Evolutionary conservation across 2,888 invertebrate species (phyloP).

Genomic region (Cheilosia soror): DNA sequence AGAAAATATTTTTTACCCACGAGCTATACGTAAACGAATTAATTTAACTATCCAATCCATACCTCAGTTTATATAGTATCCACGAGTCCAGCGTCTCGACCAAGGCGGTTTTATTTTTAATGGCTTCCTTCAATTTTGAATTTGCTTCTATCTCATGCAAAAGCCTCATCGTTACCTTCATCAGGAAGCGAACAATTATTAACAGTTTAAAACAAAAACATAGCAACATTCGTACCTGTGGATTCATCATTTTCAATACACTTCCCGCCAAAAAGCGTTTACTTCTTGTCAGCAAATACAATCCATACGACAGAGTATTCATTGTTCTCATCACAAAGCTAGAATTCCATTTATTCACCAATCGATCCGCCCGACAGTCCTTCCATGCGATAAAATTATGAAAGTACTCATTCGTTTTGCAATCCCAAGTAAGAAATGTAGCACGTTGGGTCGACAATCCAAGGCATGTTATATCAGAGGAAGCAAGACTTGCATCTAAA

Average conservation of each 20-base stretch:
- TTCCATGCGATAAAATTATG: conserved; percentile 97
- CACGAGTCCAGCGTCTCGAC: conserved; percentile 97
- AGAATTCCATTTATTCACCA: conserved; percentile 91
- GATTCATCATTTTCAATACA: conserved; percentile 92
- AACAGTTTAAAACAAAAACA: conserved; percentile 17
- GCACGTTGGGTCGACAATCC: conserved; percentile 93
- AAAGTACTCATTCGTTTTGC: conserved; percentile 89
- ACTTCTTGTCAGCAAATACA: conserved; percentile 91
- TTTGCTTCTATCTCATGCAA: conserved; percentile 91
- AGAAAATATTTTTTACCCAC: too few species aligned
- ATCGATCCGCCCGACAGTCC: conserved; percentile 90
- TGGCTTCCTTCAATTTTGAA: conserved; percentile 87
- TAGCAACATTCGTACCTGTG: conserved; percentile 86
- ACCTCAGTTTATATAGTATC: conserved; percentile 92
- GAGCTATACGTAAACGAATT: neutral
- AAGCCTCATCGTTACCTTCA: conserved; percentile 90
- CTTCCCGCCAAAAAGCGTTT: conserved; percentile 93
- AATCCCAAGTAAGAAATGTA: conserved; percentile 94
- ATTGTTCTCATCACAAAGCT: conserved; percentile 88
- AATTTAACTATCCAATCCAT: neutral
- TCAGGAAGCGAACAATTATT: conserved; percentile 38
- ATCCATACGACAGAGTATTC: conserved; percentile 84
- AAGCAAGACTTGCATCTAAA: conserved; percentile 88
- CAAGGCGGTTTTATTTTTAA: conserved; percentile 87
- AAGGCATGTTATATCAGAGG: conserved; percentile 89